phyloP scores from a whole-genome alignment of 2,113 vertebrate genomes.

The Hyaena hyaena region DNA sequence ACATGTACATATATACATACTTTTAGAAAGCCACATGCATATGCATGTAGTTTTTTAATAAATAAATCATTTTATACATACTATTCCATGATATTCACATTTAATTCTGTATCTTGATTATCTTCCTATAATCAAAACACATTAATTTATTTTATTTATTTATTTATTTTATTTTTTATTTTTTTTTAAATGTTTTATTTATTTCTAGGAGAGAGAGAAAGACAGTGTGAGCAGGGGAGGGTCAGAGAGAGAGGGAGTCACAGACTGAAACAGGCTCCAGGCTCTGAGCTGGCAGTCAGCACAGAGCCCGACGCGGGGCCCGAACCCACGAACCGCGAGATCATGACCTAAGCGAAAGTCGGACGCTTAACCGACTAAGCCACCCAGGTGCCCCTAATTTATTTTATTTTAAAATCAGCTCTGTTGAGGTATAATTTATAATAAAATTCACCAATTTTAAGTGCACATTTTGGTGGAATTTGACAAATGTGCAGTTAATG shows the following conservation, averaged over 20 bases:
- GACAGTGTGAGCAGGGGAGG: no score
- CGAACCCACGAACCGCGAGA: no score
- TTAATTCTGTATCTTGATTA: not conserved
- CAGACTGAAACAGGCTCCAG: no score
- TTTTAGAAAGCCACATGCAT: not conserved
- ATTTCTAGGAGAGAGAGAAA: no score
- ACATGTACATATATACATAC: not conserved
- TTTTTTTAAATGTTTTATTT: no score
- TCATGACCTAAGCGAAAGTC: no score
- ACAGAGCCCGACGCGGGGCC: no score
- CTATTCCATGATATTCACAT: not conserved
- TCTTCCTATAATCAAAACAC: not conserved
- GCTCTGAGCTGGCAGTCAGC: no score
- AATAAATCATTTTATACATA: not conserved
- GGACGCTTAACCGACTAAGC: no score
- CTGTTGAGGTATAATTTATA: not conserved
- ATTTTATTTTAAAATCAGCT: not conserved
- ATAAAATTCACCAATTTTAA: slow-evolving; percentile 1
- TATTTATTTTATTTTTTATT: no score
- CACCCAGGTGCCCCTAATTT: no score
- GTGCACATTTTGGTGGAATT: not conserved
- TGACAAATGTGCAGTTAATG: not conserved
- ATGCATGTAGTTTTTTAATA: not conserved
- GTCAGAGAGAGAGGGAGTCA: no score
- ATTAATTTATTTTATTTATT: not conserved